These are phyloP conservation scores for Drosophila lutescens DNA, from an alignment of 2,888 invertebrate species.

Conservation along the genomic window DNA sequence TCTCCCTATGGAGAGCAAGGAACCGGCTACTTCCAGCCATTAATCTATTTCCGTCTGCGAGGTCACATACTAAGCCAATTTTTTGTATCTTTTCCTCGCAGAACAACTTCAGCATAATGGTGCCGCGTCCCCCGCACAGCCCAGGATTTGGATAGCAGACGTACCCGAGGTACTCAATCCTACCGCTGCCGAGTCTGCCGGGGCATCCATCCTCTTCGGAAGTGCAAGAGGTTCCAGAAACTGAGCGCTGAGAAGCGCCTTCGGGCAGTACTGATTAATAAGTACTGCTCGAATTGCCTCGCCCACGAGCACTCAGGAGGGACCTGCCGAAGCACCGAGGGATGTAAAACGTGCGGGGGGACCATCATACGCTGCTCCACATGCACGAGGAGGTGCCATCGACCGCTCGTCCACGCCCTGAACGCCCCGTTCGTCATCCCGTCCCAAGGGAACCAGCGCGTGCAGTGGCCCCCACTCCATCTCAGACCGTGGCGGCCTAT, in stretches of 20 bases:
- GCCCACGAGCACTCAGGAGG: too few species aligned
- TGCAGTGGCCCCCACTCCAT: too few species aligned
- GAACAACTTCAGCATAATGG: too few species aligned
- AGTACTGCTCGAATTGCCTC: not conserved
- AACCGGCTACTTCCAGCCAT: too few species aligned
- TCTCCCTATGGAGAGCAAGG: not conserved
- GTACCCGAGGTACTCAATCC: not conserved
- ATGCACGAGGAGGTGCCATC: not conserved
- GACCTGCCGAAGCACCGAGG: not conserved
- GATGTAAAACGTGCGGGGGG: not conserved
- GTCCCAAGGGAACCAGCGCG: too few species aligned
- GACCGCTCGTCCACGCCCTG: too few species aligned
- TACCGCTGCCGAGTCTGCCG: not conserved
- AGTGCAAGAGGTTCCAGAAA: not conserved
- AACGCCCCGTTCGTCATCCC: too few species aligned
- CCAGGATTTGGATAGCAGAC: not conserved
- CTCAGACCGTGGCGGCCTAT: too few species aligned
- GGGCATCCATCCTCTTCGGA: slow-evolving; percentile 1
- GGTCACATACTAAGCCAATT: not conserved
- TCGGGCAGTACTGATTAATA: not conserved
- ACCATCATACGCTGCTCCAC: not conserved
- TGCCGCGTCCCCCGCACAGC: not conserved
- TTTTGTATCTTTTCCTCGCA: not conserved
- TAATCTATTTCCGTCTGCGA: too few species aligned
- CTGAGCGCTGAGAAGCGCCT: slow-evolving; percentile 1